Evolutionary conservation across 2,113 vertebrate genomes (phyloP), one percentile per base, ranked within the genome.

Genomic region (Tenrec ecaudatus): DNA sequence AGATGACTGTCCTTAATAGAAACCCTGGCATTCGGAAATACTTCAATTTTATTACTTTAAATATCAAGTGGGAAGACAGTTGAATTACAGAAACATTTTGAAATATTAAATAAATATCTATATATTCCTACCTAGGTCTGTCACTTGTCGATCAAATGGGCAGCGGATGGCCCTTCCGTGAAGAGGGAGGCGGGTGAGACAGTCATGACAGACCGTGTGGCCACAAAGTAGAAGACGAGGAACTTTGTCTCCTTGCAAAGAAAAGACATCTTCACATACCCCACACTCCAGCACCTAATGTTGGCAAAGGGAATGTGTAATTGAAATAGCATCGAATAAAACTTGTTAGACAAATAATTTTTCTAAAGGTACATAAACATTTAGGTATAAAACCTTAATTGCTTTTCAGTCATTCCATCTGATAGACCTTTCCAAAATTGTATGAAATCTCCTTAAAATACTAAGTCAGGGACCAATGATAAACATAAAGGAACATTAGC

Each of bases 181-280:
- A 27, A 99, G 98, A 71, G 99, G 99, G 80, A 99, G 97, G 77
- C 99, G 98, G 53, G 99, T 99, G 2, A 99, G 98, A 93, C 99
- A 99, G 90, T 99, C 99, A 69, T 99, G 99, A 96, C 99, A 99
- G 81, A 99, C 99, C 0, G 99, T 99, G 95, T 99, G 99, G 47
- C 99, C 99, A 83, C 99, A 99, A 47, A 99, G 98, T 95, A 99
- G 97, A 40, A 99, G 98, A 1, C 99, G 98, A 10, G 99, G 99
- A 86, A 99, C 99, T 97, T 99, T 99, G 95, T 99, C 99, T 53
- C 99, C 99, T 97, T 99, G 99, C 68, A 99, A 98, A 77, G 99
- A 99, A 97, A 99, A 99, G 19, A 99, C 99, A 94, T 99, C 99
- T 98, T 99, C 99, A 96, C 99, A 99, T 62, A 99, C 99, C 6